Percentiles rank a stretch among this genome's conserved stretches.
phyloP scores from a whole-genome alignment of 2,113 vertebrate genomes.

The Onychorhynchus coronatus region DNA sequence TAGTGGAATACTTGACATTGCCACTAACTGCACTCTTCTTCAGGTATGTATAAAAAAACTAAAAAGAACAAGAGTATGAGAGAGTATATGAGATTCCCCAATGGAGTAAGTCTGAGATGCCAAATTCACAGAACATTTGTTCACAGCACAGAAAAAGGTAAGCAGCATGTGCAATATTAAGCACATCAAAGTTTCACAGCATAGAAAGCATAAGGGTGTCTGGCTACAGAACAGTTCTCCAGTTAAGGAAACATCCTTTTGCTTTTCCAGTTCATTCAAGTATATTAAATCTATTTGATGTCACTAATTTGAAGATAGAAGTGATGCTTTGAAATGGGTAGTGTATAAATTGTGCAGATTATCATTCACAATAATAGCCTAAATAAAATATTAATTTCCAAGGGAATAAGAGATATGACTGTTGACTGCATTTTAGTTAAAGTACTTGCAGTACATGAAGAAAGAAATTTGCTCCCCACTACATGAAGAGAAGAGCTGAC shows the following conservation, averaged over 20 bases:
- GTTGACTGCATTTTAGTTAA: background rate
- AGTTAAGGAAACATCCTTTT: background rate
- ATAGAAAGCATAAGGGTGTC: background rate
- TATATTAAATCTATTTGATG: background rate
- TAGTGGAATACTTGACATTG: background rate
- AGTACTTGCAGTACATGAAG: background rate
- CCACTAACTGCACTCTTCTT: background rate
- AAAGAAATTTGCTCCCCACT: background rate
- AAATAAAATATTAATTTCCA: background rate
- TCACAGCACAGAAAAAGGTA: background rate
- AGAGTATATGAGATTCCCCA: background rate
- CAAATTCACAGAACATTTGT: background rate
- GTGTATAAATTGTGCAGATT: background rate
- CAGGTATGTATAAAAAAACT: background rate
- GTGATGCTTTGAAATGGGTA: background rate
- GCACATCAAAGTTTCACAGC: background rate
- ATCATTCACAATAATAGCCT: background rate
- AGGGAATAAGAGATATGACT: background rate
- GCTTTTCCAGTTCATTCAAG: background rate
- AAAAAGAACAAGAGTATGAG: background rate
- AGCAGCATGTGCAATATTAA: background rate
- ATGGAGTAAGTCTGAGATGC: background rate
- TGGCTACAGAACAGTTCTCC: background rate
- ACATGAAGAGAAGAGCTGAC: background rate
- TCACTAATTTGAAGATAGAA: background rate